Base-by-base conservation (phyloP, 2,888 invertebrate genomes). In the Crocallis elinguaria region DNA sequence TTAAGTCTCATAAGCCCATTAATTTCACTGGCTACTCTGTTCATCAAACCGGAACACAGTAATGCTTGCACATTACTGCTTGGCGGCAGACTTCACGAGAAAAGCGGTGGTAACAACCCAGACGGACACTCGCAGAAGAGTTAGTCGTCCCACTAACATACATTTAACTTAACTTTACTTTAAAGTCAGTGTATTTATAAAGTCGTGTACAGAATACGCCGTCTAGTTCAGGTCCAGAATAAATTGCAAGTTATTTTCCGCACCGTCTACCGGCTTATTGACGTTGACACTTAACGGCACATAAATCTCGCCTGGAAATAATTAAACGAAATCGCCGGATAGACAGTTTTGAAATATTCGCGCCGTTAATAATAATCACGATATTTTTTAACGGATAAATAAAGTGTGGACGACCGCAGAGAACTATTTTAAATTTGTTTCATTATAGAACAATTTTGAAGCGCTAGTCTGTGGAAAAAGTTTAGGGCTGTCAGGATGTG, bases 211-310 rank as follows among this genome's bases (percentile, higher is more conserved):
- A 71, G 69, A 76, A 76, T 72, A 77, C 50, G 65, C 49, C 39
- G 37, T 58, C 64, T 71, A 66, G 73, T 71, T 69, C 48, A 48
- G n/a, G 56, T 46, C 64, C 56, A 67, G 75, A 78, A 84, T 86
- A 86, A 86, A 85, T 84, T 80, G 79, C 74, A 74, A 77, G 84
- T 84, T 82, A 87, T 88, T 86, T 89, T 84, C 84, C 84, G 79
- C 73, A 1, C 80, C 84, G 84, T 75, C 84, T 77, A 75, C 67
- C 56, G 41, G 62, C 67, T 75, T 84, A 88, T 87, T 86, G 88
- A 88, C 85, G 84, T 78, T 82, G 86, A 82, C 85, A 82, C 77
- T 85, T 81, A 79, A 74, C 81, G 79, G 75, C 59, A 78, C 82
- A 81, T 86, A 85, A 86, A 86, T 86, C 82, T 80, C 63, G 48